Evolutionary conservation across 2,113 vertebrate genomes (phyloP).

Genomic region (Lycaon pictus): DNA sequence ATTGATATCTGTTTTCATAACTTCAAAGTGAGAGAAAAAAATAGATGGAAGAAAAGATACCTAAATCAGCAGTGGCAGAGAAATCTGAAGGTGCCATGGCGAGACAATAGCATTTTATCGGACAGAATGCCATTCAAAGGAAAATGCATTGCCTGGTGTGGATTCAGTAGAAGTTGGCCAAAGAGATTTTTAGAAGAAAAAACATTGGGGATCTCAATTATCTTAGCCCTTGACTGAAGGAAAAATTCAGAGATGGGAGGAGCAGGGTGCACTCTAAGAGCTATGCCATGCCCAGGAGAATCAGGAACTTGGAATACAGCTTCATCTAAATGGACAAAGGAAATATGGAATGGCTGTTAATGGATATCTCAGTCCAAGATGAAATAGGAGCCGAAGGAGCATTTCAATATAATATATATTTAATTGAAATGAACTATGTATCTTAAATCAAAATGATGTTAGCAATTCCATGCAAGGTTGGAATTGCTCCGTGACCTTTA

Average conservation of each 20-base stretch:
- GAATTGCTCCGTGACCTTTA: background rate
- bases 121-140: background rate
- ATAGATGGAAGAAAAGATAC: conserved; percentile 2
- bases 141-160: background rate
- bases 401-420: conserved; percentile 79
- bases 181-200: conserved; percentile 53
- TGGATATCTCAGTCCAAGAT: conserved; percentile 75
- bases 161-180: background rate
- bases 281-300: conserved; percentile 37
- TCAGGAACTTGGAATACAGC: conserved; percentile 37
- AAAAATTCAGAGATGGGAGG: conserved; percentile 5
- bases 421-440: conserved; percentile 77
- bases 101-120: background rate
- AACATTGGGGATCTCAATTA: background rate
- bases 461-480: background rate
- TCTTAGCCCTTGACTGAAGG: conserved; percentile 32
- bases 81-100: background rate
- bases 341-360: conserved; percentile 82
- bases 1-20: conserved; percentile 66
- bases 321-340: conserved; percentile 79
- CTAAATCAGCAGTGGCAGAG: background rate
- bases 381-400: conserved; percentile 81
- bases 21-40: conserved; percentile 33
- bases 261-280: conserved; percentile 67
- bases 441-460: conserved; percentile 77